phyloP scores from a whole-genome alignment of 2,797 vertebrate genomes.

The Oophaga sylvatica region DNA sequence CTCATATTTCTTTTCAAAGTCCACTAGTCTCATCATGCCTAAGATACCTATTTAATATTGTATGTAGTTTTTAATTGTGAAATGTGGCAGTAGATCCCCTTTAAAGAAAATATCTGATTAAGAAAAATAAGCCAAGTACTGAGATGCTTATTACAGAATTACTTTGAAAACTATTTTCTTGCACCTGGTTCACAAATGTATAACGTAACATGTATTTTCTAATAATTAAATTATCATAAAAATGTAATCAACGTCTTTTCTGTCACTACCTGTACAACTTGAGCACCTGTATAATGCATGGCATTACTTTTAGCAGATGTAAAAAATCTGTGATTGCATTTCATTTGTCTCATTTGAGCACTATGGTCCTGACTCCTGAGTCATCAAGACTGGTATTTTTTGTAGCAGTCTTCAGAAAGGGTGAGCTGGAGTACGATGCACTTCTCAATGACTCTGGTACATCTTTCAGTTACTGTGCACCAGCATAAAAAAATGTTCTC shows the following conservation, averaged over 20 bases:
- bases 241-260: slow-evolving; percentile 4
- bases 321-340: background rate
- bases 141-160: background rate
- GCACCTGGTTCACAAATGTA: background rate
- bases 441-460: too few species aligned
- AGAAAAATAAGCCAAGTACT: background rate
- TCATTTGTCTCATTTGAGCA: background rate
- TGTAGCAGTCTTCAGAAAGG: too few species aligned
- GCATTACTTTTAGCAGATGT: background rate
- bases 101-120: too few species aligned
- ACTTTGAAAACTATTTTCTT: slow-evolving; percentile 2
- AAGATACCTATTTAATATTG: too few species aligned
- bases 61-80: too few species aligned
- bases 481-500: too few species aligned
- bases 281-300: background rate
- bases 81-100: too few species aligned
- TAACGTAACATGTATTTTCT: background rate
- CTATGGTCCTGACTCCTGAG: background rate
- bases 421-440: too few species aligned
- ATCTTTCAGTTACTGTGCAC: too few species aligned
- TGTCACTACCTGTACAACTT: background rate
- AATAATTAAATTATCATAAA: slow-evolving; percentile 33
- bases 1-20: too few species aligned
- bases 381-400: too few species aligned
- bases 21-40: too few species aligned